Conservation (phyloP, 2,888 invertebrate species). For the Orchesella flavescens region DNA sequence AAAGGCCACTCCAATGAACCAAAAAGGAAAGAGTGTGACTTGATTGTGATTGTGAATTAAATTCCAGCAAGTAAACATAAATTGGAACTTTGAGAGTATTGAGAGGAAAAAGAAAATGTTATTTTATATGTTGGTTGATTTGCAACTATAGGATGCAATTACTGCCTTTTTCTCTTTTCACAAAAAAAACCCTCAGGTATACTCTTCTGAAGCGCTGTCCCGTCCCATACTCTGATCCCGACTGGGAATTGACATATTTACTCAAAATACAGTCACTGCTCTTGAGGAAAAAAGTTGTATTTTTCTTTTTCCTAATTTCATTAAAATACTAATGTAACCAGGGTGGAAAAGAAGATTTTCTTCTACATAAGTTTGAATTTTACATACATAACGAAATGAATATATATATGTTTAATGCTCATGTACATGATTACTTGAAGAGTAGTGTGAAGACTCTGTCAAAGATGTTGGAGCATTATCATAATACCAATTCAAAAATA, state of each 20-base stretch:
- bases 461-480: conserved; percentile 6
- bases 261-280: too few relatives aligned
- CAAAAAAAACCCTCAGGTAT: background rate
- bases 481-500: conserved; percentile 25
- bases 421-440: too few relatives aligned
- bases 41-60: conserved; percentile 50
- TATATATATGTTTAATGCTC: too few relatives aligned
- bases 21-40: background rate
- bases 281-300: too few relatives aligned
- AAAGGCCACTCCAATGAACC: conserved; percentile 24
- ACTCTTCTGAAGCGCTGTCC: too few relatives aligned
- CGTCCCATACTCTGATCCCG: too few relatives aligned
- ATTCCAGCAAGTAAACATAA: conserved; percentile 58
- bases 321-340: background rate
- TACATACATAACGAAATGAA: too few relatives aligned
- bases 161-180: conserved; percentile 45
- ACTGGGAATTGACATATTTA: too few relatives aligned
- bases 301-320: background rate
- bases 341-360: too few relatives aligned
- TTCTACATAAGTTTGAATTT: too few relatives aligned
- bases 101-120: conserved; percentile 11
- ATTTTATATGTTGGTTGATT: conserved; percentile 31
- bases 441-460: background rate
- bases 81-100: conserved; percentile 44
- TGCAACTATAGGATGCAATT: conserved; percentile 34